These are phyloP conservation scores for Xiphophorus hellerii DNA, from an alignment of 2,113 vertebrate genomes.

Conservation along the genomic window DNA sequence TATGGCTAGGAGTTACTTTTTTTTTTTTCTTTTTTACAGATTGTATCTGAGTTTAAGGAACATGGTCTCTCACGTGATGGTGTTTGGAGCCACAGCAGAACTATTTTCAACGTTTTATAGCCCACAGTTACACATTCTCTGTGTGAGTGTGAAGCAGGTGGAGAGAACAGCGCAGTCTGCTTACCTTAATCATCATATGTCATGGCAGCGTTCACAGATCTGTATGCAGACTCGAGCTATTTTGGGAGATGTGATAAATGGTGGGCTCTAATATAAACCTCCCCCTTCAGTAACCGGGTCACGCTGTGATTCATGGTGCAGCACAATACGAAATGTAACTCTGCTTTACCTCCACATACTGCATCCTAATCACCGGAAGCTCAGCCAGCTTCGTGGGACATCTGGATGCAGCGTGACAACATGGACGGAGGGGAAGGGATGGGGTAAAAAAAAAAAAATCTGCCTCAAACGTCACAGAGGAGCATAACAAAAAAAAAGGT, in stretches of 20 bases:
- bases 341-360: constrained; percentile 4
- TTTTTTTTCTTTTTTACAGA: background rate
- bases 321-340: constrained; percentile 5
- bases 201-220: constrained; percentile 23
- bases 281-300: constrained; percentile 29
- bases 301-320: constrained; percentile 28
- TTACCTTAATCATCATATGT: constrained; percentile 9
- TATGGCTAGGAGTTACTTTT: background rate
- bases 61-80: constrained; percentile 4
- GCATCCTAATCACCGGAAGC: background rate
- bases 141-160: constrained; percentile 25
- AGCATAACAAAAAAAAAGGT: background rate
- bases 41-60: background rate
- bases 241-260: constrained; percentile 29
- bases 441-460: too few species aligned
- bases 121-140: too few species aligned
- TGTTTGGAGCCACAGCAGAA: background rate
- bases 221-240: constrained; percentile 31
- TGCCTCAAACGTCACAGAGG: background rate
- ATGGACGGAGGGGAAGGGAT: background rate
- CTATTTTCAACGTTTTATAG: background rate
- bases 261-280: constrained; percentile 17
- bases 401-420: constrained; percentile 6
- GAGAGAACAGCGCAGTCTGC: background rate
- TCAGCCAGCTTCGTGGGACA: constrained; percentile 7